Conservation (phyloP, 2,888 invertebrate genomes). For the Eupeodes latifasciatus region DNA sequence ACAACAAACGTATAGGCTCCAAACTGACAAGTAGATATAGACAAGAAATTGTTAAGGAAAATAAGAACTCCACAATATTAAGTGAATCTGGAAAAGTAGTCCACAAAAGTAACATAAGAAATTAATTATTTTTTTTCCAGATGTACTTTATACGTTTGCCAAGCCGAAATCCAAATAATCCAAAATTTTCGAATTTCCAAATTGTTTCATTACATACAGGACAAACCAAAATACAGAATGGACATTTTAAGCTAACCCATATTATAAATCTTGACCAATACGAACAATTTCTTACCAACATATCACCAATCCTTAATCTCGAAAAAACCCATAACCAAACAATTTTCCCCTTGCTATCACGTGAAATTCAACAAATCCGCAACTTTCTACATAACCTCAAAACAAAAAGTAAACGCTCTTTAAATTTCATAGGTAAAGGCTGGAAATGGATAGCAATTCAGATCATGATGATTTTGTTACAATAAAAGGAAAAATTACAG, state of each 20-base stretch:
- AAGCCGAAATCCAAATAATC: conserved; percentile 3
- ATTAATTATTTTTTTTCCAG: conserved; percentile 44
- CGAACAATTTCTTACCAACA: too few species aligned
- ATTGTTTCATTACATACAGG: not conserved
- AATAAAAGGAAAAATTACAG: conserved; percentile 49
- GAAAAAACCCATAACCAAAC: conserved; percentile 14
- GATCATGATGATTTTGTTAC: conserved; percentile 38
- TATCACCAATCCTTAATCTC: not conserved
- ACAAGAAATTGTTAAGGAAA: conserved; percentile 46
- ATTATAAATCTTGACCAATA: not conserved
- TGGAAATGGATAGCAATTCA: conserved; percentile 28
- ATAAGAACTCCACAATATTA: conserved; percentile 42
- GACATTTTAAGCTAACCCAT: not conserved
- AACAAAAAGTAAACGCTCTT: conserved; percentile 21
- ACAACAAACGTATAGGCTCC: conserved; percentile 45
- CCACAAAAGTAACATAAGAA: conserved; percentile 64
- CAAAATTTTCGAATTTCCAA: conserved; percentile 2
- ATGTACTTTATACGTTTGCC: not conserved
- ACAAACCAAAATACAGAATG: not conserved
- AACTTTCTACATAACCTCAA: not conserved
- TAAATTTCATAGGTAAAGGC: conserved; percentile 34
- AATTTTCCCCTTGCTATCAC: conserved; percentile 15
- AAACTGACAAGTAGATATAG: conserved; percentile 42
- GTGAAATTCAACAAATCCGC: conserved; percentile 25
- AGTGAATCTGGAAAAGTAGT: conserved; percentile 49